These are phyloP conservation scores for Mesocricetus auratus DNA, from an alignment of 2,113 vertebrate genomes.

Conservation along the genomic window DNA sequence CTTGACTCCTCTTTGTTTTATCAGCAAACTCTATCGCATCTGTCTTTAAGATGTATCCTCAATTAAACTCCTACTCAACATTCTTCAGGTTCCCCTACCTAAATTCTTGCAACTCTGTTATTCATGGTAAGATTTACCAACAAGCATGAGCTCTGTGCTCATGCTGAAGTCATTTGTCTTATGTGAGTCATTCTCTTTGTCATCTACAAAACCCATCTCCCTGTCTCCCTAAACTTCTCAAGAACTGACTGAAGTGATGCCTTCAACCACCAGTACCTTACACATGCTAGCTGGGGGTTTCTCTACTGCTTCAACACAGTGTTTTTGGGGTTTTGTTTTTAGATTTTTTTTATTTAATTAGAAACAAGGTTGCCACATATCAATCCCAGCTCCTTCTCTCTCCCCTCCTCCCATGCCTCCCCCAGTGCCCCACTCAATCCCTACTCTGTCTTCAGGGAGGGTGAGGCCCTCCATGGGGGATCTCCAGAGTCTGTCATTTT, in stretches of 20 bases:
- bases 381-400: no score
- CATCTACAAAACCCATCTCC: neutral
- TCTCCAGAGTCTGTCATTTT: no score
- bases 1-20: neutral
- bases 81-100: neutral
- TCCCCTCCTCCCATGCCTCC: no score
- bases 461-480: no score
- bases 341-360: no score
- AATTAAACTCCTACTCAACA: neutral
- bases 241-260: no score
- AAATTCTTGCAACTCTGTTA: no score
- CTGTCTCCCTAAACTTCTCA: neutral
- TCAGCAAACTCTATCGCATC: slow-evolving; percentile 8
- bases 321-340: no score
- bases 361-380: no score
- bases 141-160: neutral
- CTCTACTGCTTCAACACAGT: neutral
- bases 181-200: neutral
- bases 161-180: neutral
- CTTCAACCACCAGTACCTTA: neutral
- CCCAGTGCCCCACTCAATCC: no score
- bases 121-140: neutral
- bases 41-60: neutral
- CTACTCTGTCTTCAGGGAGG: no score
- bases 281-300: neutral